phyloP scores from a whole-genome alignment of 2,113 vertebrate genomes.

The Aix galericulata region DNA sequence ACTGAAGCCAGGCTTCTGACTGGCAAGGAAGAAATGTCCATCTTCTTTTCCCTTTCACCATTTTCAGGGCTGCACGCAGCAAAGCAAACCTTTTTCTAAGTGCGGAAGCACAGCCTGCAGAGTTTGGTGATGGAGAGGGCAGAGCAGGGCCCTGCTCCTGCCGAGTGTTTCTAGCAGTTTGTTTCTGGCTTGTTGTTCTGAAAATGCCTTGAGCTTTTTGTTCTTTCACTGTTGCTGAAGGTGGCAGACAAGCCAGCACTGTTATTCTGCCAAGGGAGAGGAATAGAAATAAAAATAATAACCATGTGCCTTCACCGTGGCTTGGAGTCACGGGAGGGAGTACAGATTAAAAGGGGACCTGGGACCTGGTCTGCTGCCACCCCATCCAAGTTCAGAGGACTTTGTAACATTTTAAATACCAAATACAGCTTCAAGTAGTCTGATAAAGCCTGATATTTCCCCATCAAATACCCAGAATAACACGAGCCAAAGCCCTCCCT shows the following conservation, averaged over 20 bases:
- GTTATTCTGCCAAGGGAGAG: not conserved
- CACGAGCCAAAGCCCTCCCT: not conserved
- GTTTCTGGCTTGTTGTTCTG: constrained; percentile 1
- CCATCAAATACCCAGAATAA: not conserved
- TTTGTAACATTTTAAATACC: not conserved
- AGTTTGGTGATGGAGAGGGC: not conserved
- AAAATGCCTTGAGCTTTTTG: constrained; percentile 21
- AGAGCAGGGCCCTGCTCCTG: not conserved
- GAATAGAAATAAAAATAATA: constrained; percentile 11
- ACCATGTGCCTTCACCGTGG: not conserved
- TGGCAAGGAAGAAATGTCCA: not conserved
- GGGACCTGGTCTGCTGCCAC: not conserved
- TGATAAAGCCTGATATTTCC: not conserved
- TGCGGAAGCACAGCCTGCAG: not conserved
- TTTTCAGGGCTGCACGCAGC: not conserved
- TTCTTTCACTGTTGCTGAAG: not conserved
- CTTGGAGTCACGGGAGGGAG: not conserved
- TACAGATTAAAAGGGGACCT: not conserved
- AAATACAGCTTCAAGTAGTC: not conserved
- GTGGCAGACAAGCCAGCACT: constrained; percentile 42
- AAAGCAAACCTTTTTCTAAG: not conserved
- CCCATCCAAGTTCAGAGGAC: not conserved
- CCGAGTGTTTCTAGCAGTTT: not conserved
- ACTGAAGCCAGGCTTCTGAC: not conserved
- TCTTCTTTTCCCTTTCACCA: not conserved